Base-by-base conservation (phyloP, 2,113 vertebrate genomes). In the Hoplias malabaricus region DNA sequence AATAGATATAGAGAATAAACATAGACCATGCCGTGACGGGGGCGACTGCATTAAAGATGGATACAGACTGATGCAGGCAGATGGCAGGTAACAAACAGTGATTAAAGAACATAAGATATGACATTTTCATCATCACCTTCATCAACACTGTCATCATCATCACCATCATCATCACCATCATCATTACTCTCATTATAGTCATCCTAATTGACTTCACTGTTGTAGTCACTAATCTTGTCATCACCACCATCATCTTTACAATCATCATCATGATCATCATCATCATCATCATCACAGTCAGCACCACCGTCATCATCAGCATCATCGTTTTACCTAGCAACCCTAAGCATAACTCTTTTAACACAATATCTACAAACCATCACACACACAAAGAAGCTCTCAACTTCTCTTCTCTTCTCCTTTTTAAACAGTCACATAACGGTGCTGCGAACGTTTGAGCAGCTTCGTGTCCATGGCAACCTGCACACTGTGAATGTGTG, bases 401-500 rank as follows among this genome's bases (percentile, higher is more conserved):
- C n/a, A n/a, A n/a, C 57, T 77, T 12, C 31, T 33, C 63, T 1
- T 67, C 16, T 75, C 43, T 29, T 54, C 59, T 66, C 43, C 9
- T 42, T 56, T 78, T 78, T 82, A 82, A 82, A 77, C 75, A 82
- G 71, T 78, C 36, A 21, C 62, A 69, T 62, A 43, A 78, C 69
- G 62, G 36, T 12, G 21, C 21, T 40, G 59, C 42, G 40, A 73
- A 38, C 25, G 50, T 70, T 78, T 43, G 61, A 71, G 74, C 61
- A 77, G 38, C 62, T 29, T 59, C 61, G 36, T 68, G 29, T 29
- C 50, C 61, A 73, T 59, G 61, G 31, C 25, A 77, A 81, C 69
- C 29, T 36, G 31, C 46, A 11, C 2, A 4, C 33, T 62, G n/a
- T 23, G 42, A n/a, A 65, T 25, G 72, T 75, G 66, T 68, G 71